A percentile compares a stretch with the other conserved stretches of the same genome.
These are phyloP conservation scores for Dermochelys coriacea DNA, from an alignment of 2,797 vertebrate species.

Conservation along the genomic window DNA sequence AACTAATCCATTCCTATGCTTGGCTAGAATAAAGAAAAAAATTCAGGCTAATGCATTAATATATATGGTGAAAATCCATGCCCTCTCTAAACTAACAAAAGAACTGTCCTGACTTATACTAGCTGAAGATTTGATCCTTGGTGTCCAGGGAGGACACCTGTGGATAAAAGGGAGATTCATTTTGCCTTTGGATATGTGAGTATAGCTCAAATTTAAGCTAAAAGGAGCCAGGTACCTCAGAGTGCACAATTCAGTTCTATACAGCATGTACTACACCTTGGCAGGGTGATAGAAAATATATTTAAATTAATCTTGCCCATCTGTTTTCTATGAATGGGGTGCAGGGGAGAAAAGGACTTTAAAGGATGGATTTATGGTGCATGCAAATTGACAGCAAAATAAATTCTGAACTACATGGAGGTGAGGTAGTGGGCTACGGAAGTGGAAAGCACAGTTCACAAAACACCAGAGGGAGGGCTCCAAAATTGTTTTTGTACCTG, in stretches of 20 bases:
- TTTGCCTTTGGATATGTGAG: not conserved
- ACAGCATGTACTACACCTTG: not conserved
- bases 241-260: not conserved
- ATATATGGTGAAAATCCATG: not conserved
- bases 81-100: not conserved
- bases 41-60: not conserved
- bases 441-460: accelerated
- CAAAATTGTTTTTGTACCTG: accelerated
- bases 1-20: not conserved
- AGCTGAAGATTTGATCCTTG: not conserved
- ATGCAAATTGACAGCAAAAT: not conserved
- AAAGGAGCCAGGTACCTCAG: not conserved
- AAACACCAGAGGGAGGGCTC: accelerated
- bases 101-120: not conserved
- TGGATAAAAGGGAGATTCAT: not conserved
- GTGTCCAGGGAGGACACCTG: no score
- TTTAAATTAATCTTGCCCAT: no score
- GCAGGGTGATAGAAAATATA: no score
- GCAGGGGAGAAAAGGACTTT: not conserved
- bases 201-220: not conserved
- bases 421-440: not conserved
- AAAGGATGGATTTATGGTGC: accelerated
- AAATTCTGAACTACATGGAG: accelerated
- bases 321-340: accelerated
- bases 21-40: not conserved